Base-by-base conservation (phyloP, 2,888 invertebrate genomes). In the Watsonalla cultraria region DNA sequence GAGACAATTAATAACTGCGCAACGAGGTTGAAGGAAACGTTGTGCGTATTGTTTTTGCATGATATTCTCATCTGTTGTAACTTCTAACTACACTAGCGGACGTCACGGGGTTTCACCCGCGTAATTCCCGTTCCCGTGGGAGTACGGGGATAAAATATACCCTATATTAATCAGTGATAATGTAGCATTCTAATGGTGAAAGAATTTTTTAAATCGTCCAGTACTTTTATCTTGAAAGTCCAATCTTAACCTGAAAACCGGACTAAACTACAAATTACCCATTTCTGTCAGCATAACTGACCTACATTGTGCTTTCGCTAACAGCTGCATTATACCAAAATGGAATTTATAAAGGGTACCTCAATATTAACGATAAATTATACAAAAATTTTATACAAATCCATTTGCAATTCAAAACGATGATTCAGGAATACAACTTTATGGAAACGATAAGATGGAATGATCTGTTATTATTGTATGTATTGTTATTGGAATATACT, bases 291-390 rank as follows among this genome's bases (percentile, higher is more conserved):
- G 11, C 42, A 42, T 42, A 11, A 42, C 42, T 42, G 8, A 37
- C 37, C 37, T 42, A 42, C 42, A 42, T 11, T 42, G 42, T 42
- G 9, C 42, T 42, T 42, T 42, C 11, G 11, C 11, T 42, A 42
- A 42, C 42, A 42, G 11, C 42, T 42, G 42, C 42, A 42, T 42
- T 7, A 11, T 11, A 9, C 9, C 42, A 8, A 42, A 42, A 42
- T 42, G 42, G 42, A 11, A 5, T 42, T 11, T 11, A 42, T 42
- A 11, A 11, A 42, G 11, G 0, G 9, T 5, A 5, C 42, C 11
- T 11, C 11, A 11, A 9, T 42, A 15, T 45, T 48, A 13, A 48
- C 13, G 49, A 54, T 54, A 54, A 57, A 51, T 46, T 51, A 35
- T n/a, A 47, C 13, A 37, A 13, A 6, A 15, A 11, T 54, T 35